Conservation (phyloP, 2,888 invertebrate genomes). For the Ganaspis brasiliensis region DNA sequence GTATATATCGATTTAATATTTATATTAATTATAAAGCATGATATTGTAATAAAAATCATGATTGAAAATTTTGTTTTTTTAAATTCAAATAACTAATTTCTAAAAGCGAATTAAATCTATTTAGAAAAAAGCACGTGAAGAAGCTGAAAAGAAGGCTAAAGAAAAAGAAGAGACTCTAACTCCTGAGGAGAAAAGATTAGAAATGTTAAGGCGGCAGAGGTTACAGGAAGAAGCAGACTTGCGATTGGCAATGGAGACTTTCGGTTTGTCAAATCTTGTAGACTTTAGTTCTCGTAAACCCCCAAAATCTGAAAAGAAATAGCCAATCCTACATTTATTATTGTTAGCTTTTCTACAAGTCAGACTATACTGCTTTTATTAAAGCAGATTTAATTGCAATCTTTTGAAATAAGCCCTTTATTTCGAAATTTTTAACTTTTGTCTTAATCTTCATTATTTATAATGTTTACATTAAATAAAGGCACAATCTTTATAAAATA, state of each 20-base stretch:
- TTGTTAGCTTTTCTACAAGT: slow-evolving; percentile 16
- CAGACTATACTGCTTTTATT: neutral
- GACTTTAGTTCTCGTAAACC: slow-evolving; percentile 79
- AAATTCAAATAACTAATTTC: neutral
- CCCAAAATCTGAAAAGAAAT: slow-evolving; percentile 67
- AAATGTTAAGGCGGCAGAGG: slow-evolving; percentile 90
- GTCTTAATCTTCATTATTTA: neutral
- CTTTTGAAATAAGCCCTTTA: neutral
- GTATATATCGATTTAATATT: slow-evolving; percentile 9
- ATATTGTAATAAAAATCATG: too few relatives aligned
- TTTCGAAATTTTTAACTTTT: neutral
- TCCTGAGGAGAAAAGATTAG: slow-evolving; percentile 89
- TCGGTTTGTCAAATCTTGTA: slow-evolving; percentile 84
- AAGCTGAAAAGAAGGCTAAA: slow-evolving; percentile 84
- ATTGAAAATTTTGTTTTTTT: too few relatives aligned
- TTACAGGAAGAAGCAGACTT: slow-evolving; percentile 94
- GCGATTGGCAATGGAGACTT: slow-evolving; percentile 92
- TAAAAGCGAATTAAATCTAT: slow-evolving; percentile 39
- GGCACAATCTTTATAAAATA: neutral
- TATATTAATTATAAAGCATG: too few relatives aligned
- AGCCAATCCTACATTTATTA: slow-evolving; percentile 18
- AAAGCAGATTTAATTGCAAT: slow-evolving; percentile 24
- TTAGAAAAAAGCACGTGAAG: slow-evolving; percentile 85
- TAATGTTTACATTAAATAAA: neutral
- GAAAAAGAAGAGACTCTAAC: slow-evolving; percentile 86